Conservation (phyloP, 2,113 vertebrate genomes). For the Felis catus region DNA sequence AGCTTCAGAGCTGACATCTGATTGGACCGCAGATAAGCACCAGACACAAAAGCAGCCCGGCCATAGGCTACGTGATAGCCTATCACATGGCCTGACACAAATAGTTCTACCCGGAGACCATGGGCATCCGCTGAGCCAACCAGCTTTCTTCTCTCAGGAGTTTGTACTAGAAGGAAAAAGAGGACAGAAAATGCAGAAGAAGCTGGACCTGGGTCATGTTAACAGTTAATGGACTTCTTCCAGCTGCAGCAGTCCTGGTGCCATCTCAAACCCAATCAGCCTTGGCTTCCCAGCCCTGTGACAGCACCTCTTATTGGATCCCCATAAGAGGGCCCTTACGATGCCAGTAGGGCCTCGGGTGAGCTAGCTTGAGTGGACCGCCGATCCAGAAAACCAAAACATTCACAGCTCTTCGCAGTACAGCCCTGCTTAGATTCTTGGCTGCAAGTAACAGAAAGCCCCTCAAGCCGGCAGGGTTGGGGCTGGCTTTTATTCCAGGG, state of each 20-base stretch:
- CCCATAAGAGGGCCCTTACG: not conserved
- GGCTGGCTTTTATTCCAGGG: not conserved
- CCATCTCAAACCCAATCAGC: not conserved
- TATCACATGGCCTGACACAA: not conserved
- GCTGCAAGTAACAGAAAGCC: not conserved
- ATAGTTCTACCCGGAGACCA: not conserved
- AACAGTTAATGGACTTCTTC: not conserved
- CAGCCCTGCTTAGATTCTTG: not conserved
- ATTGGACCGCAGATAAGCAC: not conserved
- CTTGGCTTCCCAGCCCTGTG: not conserved
- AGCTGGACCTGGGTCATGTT: not conserved
- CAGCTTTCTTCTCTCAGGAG: conserved; percentile 17
- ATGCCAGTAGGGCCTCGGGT: not conserved
- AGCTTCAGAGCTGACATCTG: not conserved
- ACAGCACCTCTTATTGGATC: not conserved
- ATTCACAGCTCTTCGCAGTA: not conserved
- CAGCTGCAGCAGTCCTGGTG: not conserved
- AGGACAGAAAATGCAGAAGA: not conserved
- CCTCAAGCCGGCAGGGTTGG: no score
- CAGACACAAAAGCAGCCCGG: not conserved
- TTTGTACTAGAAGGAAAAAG: not conserved
- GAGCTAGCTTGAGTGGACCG: not conserved
- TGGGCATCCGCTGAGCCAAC: not conserved
- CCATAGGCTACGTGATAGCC: not conserved
- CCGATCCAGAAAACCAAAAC: not conserved